Evolutionary conservation across 30 jellyfish, hydroid and myxozoan species (phyloP), one percentile per base, ranked within the genome.

Genomic region (Hydractinia symbiolongicarpus): DNA sequence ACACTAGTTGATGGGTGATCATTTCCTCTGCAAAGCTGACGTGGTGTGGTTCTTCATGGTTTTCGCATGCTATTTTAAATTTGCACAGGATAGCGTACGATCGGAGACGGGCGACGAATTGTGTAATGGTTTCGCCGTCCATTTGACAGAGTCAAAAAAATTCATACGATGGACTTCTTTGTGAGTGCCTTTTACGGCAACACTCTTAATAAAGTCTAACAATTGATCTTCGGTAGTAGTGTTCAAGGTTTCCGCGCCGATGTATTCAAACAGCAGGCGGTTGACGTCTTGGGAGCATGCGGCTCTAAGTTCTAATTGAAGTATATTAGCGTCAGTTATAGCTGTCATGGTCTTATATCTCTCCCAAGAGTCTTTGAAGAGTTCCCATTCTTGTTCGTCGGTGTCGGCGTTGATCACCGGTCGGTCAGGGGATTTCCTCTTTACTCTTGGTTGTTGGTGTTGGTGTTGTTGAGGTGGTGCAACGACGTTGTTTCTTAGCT

Each of bases 91-190:
- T 8, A 10, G 54, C 78, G 10, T 67, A 44, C 9, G 11, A 15
- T n/a, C 82, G 19, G 44, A 77, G 82, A 15, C 85, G 82, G 8
- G 85, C 85, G 7, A 77, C 85, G 51, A 55, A 77, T n/a, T n/a
- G n/a, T n/a, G n/a, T n/a, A n/a, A n/a, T n/a, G n/a, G n/a, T n/a
- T n/a, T n/a, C n/a, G 13, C 82, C 82, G 14, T 73, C 82, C 30
- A 50, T 11, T 49, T 52, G 82, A 8, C 9, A 9, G 21, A 73
- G 75, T 58, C n/a, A n/a, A 58, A 58, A n/a, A 58, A 58, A n/a
- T 58, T 58, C 13, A 58, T 58, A n/a, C 68, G 68, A n/a, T 58
- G 68, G 10, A 58, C 68, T 58, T 58, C 68, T n/a, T 58, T 58
- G 68, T 58, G 68, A n/a, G 68, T 58, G 68, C 68, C 68, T 58